Percentiles rank a stretch among this genome's conserved stretches.
These are phyloP conservation scores for Drosophila ochracea DNA, from an alignment of 2,888 invertebrate genomes.

Conservation along the genomic window DNA sequence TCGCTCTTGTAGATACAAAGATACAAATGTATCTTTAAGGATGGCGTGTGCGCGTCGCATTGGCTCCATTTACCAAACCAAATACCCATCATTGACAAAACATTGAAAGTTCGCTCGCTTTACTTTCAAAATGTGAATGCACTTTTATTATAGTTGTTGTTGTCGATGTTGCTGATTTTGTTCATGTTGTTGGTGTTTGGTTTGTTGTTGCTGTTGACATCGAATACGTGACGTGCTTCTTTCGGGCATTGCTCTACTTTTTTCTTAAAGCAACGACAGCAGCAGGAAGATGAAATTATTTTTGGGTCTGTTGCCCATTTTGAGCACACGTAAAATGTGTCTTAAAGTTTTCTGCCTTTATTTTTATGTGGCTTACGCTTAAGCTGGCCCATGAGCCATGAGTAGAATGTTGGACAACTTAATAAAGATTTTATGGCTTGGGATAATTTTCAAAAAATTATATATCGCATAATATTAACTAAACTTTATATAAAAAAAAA, in stretches of 20 bases:
- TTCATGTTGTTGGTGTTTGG: neutral
- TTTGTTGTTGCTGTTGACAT: neutral
- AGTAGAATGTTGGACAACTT: conserved; percentile 21
- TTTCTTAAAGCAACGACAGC: conserved; percentile 31
- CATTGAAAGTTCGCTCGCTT: conserved; percentile 64
- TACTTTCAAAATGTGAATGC: conserved; percentile 78
- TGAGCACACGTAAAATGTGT: conserved; percentile 25
- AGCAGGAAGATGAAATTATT: conserved; percentile 62
- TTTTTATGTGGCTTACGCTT: conserved; percentile 36
- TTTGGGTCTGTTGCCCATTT: conserved; percentile 56
- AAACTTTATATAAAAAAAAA: neutral
- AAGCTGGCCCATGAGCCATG: conserved; percentile 2
- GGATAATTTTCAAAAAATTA: conserved; percentile 4
- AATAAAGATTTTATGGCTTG: conserved; percentile 18
- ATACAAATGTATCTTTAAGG: conserved; percentile 43
- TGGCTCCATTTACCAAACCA: conserved; percentile 18
- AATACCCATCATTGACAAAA: conserved; percentile 50
- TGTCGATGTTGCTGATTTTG: neutral
- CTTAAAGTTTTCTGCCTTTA: conserved; percentile 28
- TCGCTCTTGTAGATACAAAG: conserved; percentile 25
- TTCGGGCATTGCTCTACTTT: conserved; percentile 60
- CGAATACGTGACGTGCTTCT: conserved; percentile 57
- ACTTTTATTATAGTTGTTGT: conserved; percentile 51
- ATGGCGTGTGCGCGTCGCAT: conserved; percentile 15
- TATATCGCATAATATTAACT: neutral